Conservation (phyloP, 92 coral and sea anemone genomes). For the Epizoanthus stellaris region DNA sequence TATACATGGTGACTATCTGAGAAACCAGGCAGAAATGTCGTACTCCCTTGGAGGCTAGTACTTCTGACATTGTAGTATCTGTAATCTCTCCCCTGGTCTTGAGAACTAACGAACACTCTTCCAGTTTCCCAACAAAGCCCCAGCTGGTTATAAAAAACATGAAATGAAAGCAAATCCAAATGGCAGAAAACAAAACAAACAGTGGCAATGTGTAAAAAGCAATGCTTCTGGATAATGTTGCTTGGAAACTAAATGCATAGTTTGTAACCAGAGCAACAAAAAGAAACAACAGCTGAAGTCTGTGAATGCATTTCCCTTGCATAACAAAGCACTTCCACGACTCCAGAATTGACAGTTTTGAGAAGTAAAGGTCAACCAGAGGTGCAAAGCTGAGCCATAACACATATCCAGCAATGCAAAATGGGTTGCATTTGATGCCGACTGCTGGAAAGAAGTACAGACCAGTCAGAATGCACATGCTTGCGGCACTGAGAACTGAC, state of each 20-base stretch:
- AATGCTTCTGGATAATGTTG: conserved; percentile 62
- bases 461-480: conserved; percentile 76
- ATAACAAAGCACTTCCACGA: conserved; percentile 87
- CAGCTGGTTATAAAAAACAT: conserved; percentile 91
- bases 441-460: conserved; percentile 90
- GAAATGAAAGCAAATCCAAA: conserved; percentile 89
- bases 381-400: conserved; percentile 82
- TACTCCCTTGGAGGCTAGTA: conserved; percentile 93
- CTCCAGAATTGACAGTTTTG: conserved; percentile 85
- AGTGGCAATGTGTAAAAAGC: conserved; percentile 80
- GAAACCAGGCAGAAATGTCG: conserved; percentile 96
- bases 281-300: conserved; percentile 68
- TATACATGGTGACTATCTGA: conserved; percentile 82
- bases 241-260: conserved; percentile 75
- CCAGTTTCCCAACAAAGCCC: conserved; percentile 94
- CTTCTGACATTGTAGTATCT: conserved; percentile 88
- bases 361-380: conserved; percentile 87
- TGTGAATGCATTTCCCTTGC: conserved; percentile 77
- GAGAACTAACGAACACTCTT: conserved; percentile 83
- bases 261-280: conserved; percentile 60
- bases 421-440: conserved; percentile 90
- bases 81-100: conserved; percentile 78
- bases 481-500: conserved; percentile 71
- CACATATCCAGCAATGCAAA: conserved; percentile 82
- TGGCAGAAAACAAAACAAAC: conserved; percentile 71